Base-by-base conservation (phyloP, 2,888 invertebrate genomes). In the Nemurella pictetii region DNA sequence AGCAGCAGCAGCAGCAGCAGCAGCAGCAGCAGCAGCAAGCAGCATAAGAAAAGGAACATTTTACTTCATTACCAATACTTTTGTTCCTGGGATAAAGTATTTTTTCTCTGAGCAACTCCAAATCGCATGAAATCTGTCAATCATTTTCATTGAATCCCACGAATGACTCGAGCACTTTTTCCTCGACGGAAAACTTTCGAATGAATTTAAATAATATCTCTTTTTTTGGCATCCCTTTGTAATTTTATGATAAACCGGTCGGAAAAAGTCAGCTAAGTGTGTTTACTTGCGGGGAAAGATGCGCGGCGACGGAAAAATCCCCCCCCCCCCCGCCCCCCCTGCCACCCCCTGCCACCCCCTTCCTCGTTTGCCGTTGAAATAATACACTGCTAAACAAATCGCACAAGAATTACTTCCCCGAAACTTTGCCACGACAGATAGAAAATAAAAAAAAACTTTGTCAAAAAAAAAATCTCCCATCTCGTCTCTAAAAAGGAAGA, bases 401-500 rank as follows among this genome's bases (percentile, higher is more conserved):
- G 15, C 55, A 20, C 9, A 55, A 12, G 55, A 55, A 55, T 55
- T 55, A 55, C 55, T 55, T 55, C 20, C 55, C 9, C 55, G 55
- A 20, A 20, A 55, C 1, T 55, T 55, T 55, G 15, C 55, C 1
- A 12, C 55, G 20, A 7, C 55, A 7, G 3, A 55, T 20, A 55
- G 20, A 55, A 55, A 55, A 55, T 20, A 55, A 55, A 55, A 55
- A 55, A 55, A 55, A 55, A 55, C 9, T 15, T 7, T 55, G 9
- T 55, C 12, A 55, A 55, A 55, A 55, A 55, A 55, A 55, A 55
- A 55, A 3, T 7, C 55, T 55, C 55, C 29, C 30, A 78, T 78
- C 78, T 78, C 29, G 78, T 78, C 78, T 78, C 29, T 28, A 27
- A 78, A 78, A 78, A 27, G 75, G 15, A 35, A 81, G n/a, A 81